Conservation (phyloP, 1,140 invertebrate genomes). For the Sesamia nonagrioides region DNA sequence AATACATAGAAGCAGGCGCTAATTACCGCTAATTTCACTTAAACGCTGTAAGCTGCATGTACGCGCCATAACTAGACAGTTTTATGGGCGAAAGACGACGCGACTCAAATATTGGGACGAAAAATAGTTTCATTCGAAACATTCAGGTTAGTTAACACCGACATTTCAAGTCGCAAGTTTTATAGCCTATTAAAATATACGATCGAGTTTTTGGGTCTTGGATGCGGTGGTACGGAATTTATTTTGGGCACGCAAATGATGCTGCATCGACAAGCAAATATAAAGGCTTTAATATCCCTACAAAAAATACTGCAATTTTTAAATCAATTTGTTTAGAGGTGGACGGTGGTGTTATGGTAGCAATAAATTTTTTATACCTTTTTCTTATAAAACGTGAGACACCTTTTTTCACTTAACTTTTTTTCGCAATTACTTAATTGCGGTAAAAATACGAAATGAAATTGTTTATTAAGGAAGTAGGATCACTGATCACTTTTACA, state of each 20-base stretch:
- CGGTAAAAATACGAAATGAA: too few species aligned
- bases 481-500: too few species aligned
- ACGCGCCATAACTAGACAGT: slow-evolving; percentile 11
- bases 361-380: neutral
- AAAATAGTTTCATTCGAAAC: slow-evolving; percentile 26
- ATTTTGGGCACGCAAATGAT: slow-evolving; percentile 33
- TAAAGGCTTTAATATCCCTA: neutral
- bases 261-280: neutral
- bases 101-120: slow-evolving; percentile 26
- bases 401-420: slow-evolving; percentile 12
- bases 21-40: slow-evolving; percentile 69
- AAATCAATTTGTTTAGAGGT: slow-evolving; percentile 30
- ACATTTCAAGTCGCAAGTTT: neutral
- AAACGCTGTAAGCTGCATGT: slow-evolving; percentile 42
- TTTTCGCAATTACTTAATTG: too few species aligned
- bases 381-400: neutral
- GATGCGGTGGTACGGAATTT: slow-evolving; percentile 17
- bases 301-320: slow-evolving; percentile 16
- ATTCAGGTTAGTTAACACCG: slow-evolving; percentile 5
- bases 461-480: too few species aligned
- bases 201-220: slow-evolving; percentile 39
- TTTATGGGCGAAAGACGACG: slow-evolving; percentile 33
- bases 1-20: slow-evolving; percentile 63
- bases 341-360: neutral
- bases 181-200: slow-evolving; percentile 45